These are phyloP conservation scores for Nixonia krombeini DNA, from an alignment of 1,140 invertebrate species.

Conservation along the genomic window DNA sequence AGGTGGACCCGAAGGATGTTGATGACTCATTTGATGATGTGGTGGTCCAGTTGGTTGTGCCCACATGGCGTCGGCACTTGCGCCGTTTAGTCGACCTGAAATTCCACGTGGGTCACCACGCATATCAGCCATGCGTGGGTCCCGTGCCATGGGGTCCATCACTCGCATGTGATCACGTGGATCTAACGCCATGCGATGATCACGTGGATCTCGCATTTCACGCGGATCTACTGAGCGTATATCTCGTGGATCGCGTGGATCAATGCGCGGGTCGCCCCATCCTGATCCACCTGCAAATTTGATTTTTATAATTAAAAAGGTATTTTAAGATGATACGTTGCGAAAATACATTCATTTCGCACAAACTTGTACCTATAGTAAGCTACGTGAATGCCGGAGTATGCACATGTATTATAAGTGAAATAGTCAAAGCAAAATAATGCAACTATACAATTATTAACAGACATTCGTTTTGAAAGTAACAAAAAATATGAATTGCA, in stretches of 20 bases:
- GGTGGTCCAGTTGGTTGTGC: constrained; percentile 76
- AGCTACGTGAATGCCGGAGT: constrained; percentile 46
- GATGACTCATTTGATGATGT: constrained; percentile 74
- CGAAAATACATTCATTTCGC: background rate
- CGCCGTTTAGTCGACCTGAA: constrained; percentile 80
- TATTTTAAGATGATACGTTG: background rate
- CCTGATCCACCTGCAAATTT: constrained; percentile 60
- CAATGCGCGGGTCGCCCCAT: constrained; percentile 74
- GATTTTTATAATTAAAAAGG: background rate
- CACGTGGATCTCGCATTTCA: constrained; percentile 74
- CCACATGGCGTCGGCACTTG: constrained; percentile 81
- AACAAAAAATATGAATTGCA: too few species aligned
- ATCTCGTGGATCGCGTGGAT: constrained; percentile 73
- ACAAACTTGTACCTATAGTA: background rate
- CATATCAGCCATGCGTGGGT: constrained; percentile 73
- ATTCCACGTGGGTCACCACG: constrained; percentile 83
- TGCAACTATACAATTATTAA: too few species aligned
- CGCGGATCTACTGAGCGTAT: constrained; percentile 72
- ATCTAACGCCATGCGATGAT: constrained; percentile 75
- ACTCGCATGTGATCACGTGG: constrained; percentile 78
- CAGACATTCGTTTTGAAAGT: too few species aligned
- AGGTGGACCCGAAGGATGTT: constrained; percentile 68
- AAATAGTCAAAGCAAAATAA: too few species aligned
- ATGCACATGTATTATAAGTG: constrained; percentile 11
- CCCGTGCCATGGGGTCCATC: constrained; percentile 72